Conservation (phyloP, 2,888 invertebrate genomes). For the Periphyllus acericola region DNA sequence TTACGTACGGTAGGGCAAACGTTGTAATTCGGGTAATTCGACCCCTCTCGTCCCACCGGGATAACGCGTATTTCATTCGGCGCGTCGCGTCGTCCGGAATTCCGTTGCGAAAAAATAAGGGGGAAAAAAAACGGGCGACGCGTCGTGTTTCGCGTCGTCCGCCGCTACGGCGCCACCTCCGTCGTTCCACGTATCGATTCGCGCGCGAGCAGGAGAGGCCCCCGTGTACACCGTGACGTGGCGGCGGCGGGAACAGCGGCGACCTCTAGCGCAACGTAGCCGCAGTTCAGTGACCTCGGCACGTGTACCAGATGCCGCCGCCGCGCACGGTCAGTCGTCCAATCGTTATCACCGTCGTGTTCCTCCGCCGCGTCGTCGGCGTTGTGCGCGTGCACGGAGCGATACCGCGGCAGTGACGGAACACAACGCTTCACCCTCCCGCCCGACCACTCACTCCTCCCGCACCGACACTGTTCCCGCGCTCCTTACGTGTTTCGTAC, state of each 20-base stretch:
- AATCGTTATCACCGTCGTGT: conserved; percentile 35
- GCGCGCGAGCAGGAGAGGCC: neutral
- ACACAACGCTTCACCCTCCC: too few species aligned
- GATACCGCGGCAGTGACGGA: too few species aligned
- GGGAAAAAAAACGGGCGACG: neutral
- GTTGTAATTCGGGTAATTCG: too few species aligned
- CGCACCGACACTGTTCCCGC: too few species aligned
- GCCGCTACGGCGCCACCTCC: conserved; percentile 26
- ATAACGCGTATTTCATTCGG: neutral
- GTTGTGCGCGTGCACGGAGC: neutral
- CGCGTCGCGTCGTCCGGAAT: neutral
- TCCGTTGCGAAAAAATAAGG: neutral
- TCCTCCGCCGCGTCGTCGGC: neutral
- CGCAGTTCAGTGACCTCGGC: conserved; percentile 61
- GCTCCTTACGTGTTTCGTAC: too few species aligned
- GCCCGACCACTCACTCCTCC: too few species aligned
- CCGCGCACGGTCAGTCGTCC: conserved; percentile 52
- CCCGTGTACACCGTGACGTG: neutral
- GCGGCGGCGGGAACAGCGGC: conserved; percentile 28
- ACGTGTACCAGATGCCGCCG: conserved; percentile 35
- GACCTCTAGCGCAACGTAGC: conserved; percentile 43
- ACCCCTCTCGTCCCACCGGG: too few species aligned
- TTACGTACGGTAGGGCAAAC: too few species aligned
- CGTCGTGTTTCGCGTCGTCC: too few species aligned
- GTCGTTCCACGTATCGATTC: conserved; percentile 39